phyloP scores from a whole-genome alignment of 2,797 vertebrate species.

The Pseudopleuronectes americanus region DNA sequence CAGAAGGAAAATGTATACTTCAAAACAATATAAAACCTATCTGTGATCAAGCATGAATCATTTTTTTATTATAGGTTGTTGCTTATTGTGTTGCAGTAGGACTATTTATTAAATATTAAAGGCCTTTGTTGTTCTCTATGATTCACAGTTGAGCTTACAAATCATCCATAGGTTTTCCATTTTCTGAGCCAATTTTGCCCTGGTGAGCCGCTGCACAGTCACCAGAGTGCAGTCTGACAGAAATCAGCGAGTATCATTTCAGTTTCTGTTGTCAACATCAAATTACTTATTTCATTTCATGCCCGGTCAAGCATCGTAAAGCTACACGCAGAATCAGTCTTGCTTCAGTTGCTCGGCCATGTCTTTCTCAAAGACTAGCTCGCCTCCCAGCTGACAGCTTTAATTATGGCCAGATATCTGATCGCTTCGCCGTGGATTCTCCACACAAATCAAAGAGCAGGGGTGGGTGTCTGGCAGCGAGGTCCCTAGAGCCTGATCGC shows the following conservation, averaged over 20 bases:
- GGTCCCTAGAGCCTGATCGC: constrained; percentile 52
- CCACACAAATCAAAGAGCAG: constrained; percentile 69
- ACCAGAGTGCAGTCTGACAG: constrained; percentile 78
- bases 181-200: constrained; percentile 21
- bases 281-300: constrained; percentile 99
- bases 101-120: background rate
- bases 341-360: constrained; percentile 94
- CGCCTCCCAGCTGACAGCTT: constrained; percentile 95
- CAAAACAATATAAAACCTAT: background rate
- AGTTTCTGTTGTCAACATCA: constrained; percentile 99
- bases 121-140: background rate
- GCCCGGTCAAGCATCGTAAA: constrained; percentile 95
- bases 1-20: too few species aligned
- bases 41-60: background rate
- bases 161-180: constrained; percentile 14
- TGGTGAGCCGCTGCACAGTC: constrained; percentile 22
- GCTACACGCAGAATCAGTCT: constrained; percentile 94
- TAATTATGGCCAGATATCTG: constrained; percentile 96
- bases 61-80: background rate
- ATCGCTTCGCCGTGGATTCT: constrained; percentile 90
- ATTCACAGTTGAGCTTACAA: background rate
- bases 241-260: constrained; percentile 96
- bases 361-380: constrained; percentile 90
- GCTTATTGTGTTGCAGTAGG: too few species aligned
- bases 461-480: constrained; percentile 41